These are phyloP conservation scores for Harpegnathos saltator DNA, from an alignment of 1,140 invertebrate species.

Conservation along the genomic window DNA sequence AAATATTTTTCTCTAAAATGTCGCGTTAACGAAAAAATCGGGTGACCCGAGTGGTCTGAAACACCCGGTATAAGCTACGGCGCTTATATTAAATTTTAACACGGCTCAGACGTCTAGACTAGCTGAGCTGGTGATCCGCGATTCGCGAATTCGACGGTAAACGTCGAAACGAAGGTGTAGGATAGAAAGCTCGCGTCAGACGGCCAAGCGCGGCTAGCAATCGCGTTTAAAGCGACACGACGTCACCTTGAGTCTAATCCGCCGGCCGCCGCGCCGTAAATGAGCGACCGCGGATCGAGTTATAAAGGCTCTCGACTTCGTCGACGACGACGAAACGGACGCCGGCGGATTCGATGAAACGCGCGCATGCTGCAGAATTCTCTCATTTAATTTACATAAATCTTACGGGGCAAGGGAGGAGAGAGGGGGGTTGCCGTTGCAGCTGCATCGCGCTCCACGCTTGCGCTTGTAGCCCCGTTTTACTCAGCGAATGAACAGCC, in stretches of 20 bases:
- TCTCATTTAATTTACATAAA: conserved; percentile 65
- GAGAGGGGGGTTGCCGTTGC: conserved; percentile 5
- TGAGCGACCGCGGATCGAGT: conserved; percentile 14
- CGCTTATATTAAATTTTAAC: conserved; percentile 28
- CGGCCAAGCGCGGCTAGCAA: not conserved
- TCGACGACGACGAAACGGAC: conserved; percentile 14
- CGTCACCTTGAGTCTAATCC: conserved; percentile 8
- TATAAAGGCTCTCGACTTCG: conserved; percentile 21
- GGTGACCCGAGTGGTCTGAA: no score
- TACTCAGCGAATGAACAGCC: conserved; percentile 4
- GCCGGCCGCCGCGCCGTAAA: conserved; percentile 4
- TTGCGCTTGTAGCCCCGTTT: conserved; percentile 19
- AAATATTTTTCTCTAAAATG: no score
- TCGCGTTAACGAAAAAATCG: no score
- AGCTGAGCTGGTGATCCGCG: no score
- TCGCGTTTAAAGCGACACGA: conserved; percentile 30
- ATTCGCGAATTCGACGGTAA: conserved; percentile 14
- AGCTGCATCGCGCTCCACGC: conserved; percentile 16
- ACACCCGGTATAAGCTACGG: no score
- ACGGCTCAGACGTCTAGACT: no score
- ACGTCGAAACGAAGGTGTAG: no score
- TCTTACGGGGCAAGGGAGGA: no score
- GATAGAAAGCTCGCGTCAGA: not conserved
- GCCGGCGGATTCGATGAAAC: conserved; percentile 22
- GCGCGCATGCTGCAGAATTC: conserved; percentile 33